Evolutionary conservation across 1,140 invertebrate genomes (phyloP).

Genomic region (Polypedilum vanderplanki): DNA sequence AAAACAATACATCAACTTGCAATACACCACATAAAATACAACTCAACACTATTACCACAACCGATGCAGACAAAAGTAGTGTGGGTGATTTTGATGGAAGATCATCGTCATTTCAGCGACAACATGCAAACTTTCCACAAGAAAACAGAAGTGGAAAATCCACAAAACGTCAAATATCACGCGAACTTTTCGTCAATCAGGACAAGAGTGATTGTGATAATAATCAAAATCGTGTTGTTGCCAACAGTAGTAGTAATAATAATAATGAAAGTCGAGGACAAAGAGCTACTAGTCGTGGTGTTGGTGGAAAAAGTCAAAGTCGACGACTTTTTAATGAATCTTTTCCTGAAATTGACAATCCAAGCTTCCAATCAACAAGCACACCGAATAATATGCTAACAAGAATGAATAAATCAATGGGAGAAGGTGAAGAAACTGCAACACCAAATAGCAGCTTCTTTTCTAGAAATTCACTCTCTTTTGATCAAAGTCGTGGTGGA

Average conservation of each 20-base stretch:
- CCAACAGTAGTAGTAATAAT: background rate
- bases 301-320: background rate
- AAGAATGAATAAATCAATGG: background rate
- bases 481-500: conserved; percentile 22
- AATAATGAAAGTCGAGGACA: background rate
- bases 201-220: background rate
- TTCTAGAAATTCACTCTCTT: background rate
- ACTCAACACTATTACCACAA: background rate
- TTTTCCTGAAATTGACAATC: background rate
- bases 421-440: background rate
- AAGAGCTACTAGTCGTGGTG: background rate
- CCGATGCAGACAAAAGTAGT: background rate
- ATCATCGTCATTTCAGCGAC: background rate
- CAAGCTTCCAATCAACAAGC: background rate
- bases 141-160: background rate
- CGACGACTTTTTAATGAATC: background rate
- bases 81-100: background rate
- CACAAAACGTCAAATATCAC: conserved; percentile 13
- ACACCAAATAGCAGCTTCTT: conserved; percentile 18
- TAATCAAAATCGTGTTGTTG: background rate
- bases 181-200: conserved; percentile 20
- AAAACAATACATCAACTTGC: conserved; percentile 16
- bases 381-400: background rate
- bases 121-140: background rate
- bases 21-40: conserved; percentile 9